These are phyloP conservation scores for Drosophila birchii DNA, from an alignment of 2,888 invertebrate species.

Conservation along the genomic window DNA sequence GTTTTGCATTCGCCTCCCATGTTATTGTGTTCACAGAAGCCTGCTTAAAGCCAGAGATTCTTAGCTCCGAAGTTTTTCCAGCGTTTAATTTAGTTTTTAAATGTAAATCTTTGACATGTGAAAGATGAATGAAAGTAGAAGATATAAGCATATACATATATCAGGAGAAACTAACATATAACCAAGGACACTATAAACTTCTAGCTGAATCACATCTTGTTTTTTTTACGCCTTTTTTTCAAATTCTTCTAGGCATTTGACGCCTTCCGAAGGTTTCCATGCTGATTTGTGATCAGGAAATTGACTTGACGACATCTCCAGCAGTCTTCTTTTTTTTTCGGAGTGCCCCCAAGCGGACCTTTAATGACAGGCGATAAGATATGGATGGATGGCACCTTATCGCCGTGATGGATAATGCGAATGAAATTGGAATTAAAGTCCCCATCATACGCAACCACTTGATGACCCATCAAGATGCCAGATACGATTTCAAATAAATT, in stretches of 20 bases:
- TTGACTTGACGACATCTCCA: conserved; percentile 2
- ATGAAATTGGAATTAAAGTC: conserved; percentile 36
- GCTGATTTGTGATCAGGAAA: conserved; percentile 9
- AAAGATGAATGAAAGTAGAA: conserved; percentile 11
- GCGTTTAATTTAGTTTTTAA: too few relatives aligned
- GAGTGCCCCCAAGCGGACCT: background rate
- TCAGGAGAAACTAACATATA: too few relatives aligned
- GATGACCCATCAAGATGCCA: conserved; percentile 29
- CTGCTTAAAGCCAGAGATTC: too few relatives aligned
- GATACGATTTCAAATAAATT: conserved; percentile 39
- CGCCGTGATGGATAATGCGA: conserved; percentile 32
- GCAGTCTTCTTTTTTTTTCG: background rate
- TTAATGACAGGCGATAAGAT: conserved; percentile 46
- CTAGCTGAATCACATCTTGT: too few relatives aligned
- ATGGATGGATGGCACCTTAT: conserved; percentile 43
- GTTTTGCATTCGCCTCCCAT: too few relatives aligned
- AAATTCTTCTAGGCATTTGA: background rate
- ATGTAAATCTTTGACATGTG: too few relatives aligned
- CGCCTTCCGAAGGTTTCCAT: background rate
- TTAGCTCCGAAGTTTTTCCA: too few relatives aligned
- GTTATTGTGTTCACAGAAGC: too few relatives aligned
- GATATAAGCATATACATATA: background rate
- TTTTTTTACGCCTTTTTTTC: too few relatives aligned
- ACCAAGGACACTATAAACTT: background rate
- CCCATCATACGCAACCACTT: conserved; percentile 24